These are phyloP conservation scores for Dromiciops gliroides DNA, from an alignment of 2,113 vertebrate species.

Conservation along the genomic window DNA sequence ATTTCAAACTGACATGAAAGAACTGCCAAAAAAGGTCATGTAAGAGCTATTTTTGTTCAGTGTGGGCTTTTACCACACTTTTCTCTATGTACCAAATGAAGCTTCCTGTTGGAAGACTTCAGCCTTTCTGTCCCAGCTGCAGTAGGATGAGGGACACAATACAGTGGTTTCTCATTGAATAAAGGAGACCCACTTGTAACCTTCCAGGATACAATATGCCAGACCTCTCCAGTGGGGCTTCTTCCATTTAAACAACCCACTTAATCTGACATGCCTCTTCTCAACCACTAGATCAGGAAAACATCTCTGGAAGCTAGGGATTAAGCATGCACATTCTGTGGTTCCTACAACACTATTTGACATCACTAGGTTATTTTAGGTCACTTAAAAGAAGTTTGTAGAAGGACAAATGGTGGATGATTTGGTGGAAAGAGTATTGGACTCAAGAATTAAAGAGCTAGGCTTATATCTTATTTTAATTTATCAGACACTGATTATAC, in stretches of 20 bases:
- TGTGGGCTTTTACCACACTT: constrained; percentile 19
- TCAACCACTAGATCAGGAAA: neutral
- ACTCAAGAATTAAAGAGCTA: neutral
- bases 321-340: neutral
- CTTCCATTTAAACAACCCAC: neutral
- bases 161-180: neutral
- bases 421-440: neutral
- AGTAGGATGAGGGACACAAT: neutral
- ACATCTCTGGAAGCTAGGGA: neutral
- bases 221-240: neutral
- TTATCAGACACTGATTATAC: neutral
- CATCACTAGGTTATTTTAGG: neutral
- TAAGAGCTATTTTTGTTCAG: constrained; percentile 25
- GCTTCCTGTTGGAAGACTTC: neutral
- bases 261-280: neutral
- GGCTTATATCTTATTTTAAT: neutral
- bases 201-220: neutral
- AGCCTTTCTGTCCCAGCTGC: neutral
- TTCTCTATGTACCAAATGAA: neutral
- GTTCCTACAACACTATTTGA: neutral
- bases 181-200: neutral
- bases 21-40: constrained; percentile 20
- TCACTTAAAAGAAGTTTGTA: neutral
- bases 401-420: neutral
- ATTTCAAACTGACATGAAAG: constrained; percentile 61